Percentiles rank a stretch among this genome's conserved stretches.
phyloP scores from a whole-genome alignment of 1,140 invertebrate species.

The Drosophila kikkawai region DNA sequence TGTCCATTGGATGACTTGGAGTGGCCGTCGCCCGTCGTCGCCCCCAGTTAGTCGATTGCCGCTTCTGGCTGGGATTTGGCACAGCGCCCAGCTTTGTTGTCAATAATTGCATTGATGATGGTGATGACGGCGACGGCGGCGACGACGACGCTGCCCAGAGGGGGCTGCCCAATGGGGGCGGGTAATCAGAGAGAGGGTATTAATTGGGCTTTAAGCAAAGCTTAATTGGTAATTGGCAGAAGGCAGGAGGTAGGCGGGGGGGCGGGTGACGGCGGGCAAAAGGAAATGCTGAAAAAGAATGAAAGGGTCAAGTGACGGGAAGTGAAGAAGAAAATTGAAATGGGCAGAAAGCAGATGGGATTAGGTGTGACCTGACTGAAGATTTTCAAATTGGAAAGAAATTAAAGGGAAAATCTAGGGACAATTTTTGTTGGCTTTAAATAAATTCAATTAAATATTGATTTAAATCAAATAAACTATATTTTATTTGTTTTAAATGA shows the following conservation, averaged over 20 bases:
- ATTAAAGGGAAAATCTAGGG: neutral
- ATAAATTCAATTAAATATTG: too few species aligned
- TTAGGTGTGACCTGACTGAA: constrained; percentile 5
- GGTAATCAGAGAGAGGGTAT: constrained; percentile 40
- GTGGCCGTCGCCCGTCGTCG: constrained; percentile 16
- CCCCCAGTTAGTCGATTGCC: constrained; percentile 50
- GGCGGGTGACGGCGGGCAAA: neutral
- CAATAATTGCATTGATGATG: constrained; percentile 81
- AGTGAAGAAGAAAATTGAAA: constrained; percentile 24
- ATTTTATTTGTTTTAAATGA: too few species aligned
- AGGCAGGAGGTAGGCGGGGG: neutral
- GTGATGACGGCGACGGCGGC: constrained; percentile 47
- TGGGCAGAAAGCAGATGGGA: constrained; percentile 5
- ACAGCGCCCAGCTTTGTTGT: constrained; percentile 74
- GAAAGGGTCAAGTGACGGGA: constrained; percentile 31
- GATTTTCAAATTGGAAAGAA: neutral
- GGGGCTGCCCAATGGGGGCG: constrained; percentile 3
- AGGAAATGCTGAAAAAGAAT: constrained; percentile 20
- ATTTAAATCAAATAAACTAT: too few species aligned
- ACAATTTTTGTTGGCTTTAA: too few species aligned
- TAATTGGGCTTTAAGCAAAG: constrained; percentile 80
- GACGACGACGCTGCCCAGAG: constrained; percentile 5
- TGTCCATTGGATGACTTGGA: constrained; percentile 29
- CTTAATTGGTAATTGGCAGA: constrained; percentile 76
- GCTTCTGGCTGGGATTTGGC: constrained; percentile 58